phyloP scores from a whole-genome alignment of 1,140 invertebrate species.

The Dendroctonus ponderosae region DNA sequence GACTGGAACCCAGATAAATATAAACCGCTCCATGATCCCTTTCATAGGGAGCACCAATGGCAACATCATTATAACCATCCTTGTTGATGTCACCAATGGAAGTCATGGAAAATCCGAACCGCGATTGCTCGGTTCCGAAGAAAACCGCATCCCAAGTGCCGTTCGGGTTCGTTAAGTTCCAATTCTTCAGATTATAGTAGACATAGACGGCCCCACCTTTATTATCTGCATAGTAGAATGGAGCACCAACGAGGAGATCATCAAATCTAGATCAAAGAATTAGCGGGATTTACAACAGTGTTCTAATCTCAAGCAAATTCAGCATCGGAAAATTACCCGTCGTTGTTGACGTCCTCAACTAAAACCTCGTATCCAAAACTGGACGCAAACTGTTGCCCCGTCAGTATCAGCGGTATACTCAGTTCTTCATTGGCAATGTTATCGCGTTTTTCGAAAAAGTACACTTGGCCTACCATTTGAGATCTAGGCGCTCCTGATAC shows the following conservation, averaged over 20 bases:
- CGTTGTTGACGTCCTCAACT: conserved; percentile 82
- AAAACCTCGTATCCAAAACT: conserved; percentile 87
- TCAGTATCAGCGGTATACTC: conserved; percentile 63
- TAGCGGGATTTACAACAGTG: background rate
- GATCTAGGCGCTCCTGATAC: conserved; percentile 84
- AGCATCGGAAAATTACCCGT: conserved; percentile 60
- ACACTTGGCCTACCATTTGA: conserved; percentile 80
- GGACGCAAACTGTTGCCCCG: conserved; percentile 83
- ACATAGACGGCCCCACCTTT: conserved; percentile 86
- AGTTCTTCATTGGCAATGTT: conserved; percentile 56
- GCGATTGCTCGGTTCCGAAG: conserved; percentile 70
- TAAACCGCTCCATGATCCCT: conserved; percentile 77
- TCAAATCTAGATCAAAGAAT: conserved; percentile 58
- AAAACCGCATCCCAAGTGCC: conserved; percentile 59
- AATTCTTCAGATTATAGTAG: conserved; percentile 65
- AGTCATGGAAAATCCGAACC: conserved; percentile 84
- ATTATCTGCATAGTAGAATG: conserved; percentile 80
- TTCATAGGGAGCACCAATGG: conserved; percentile 90
- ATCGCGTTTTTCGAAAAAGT: conserved; percentile 68
- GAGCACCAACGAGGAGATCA: conserved; percentile 87
- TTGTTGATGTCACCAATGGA: conserved; percentile 88
- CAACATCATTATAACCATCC: conserved; percentile 86
- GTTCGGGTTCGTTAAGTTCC: conserved; percentile 37
- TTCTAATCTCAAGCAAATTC: background rate
- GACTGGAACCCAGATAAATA: conserved; percentile 78